Evolutionary conservation across 2,797 vertebrate genomes (phyloP), one percentile per base, ranked within the genome.

Genomic region (Cuniculus paca): DNA sequence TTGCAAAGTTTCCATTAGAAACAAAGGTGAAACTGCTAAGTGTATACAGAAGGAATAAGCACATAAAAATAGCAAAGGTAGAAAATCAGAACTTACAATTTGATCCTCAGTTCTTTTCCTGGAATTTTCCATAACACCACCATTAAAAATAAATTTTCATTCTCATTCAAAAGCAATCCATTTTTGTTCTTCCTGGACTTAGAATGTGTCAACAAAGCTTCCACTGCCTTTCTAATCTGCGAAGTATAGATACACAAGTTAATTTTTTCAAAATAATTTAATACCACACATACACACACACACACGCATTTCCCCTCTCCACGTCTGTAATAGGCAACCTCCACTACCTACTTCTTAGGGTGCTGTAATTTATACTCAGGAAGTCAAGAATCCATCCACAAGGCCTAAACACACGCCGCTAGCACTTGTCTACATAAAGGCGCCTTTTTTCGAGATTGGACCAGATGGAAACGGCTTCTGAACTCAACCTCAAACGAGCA

Each of bases 61-160:
- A 80, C 16, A 92, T 2, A 84, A 63, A 82, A 93, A 11, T 2
- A 52, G 34, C 45, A 84, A 84, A 87, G 0, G 12, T 0, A 72
- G 56, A 88, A 78, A 82, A 65, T 3, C 39, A 81, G 20, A 88
- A 98, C 99, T 99, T 98, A 99, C 99, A 99, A 98, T 98, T 98
- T 99, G 97, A 99, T 98, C 56, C 97, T 98, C 97, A 99, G 99
- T 0, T 98, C 93, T 39, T 91, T 36, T 70, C 74, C 98, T 20
- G 99, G 99, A 95, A 99, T 98, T 98, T 98, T 99, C 99, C 99
- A 99, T 2, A 99, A 94, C 0, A 99, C 98, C 94, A 99, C 98
- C 88, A 99, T 98, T 31, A 99, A 95, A 75, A 98, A 99, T 42
- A 99, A 95, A 24, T 97, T 98, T 34, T 99, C 98, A 24, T 97